Base-by-base conservation (phyloP, 2,888 invertebrate species). In the Dicyrtoma fusca region DNA sequence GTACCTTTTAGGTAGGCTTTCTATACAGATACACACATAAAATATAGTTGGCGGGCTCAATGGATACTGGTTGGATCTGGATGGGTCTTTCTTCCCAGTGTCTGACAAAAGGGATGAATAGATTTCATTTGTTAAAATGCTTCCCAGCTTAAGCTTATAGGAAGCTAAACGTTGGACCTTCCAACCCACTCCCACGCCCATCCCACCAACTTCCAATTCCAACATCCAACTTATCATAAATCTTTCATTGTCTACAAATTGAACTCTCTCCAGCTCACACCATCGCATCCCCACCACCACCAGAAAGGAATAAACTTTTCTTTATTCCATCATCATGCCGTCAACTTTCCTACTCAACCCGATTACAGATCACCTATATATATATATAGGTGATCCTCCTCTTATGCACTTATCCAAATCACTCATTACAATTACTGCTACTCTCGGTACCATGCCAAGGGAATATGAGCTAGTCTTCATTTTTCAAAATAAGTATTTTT, bases 191-290 rank as follows among this genome's bases (percentile, higher is more conserved):
- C 34, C 34, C 34, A 34, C 34, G 49, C 49, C 17, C 49, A 49
- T 49, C 17, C 49, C 23, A 13, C 61, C 34, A 42, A 61, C 42
- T 42, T 44, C 25, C 34, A 34, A 34, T 34, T 34, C 34, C 34
- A 34, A 34, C 34, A 34, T 55, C 66, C 51, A 51, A 68, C 66
- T 68, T 68, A 68, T 68, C 66, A 68, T 68, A 68, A 68, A 68
- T 68, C 66, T 55, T 68, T 65, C 49, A 45, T 47, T 65, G 42
- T 42, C 63, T 59, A 25, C 45, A 47, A 21, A 63, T 47, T 63
- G 19, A 63, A 44, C 17, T 44, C 21, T 23, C 17, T 63, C 47
- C 21, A 34, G 14, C 25, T 61, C 61, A 19, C 34, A 23, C n/a
- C 47, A 17, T 23, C 45, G 2, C 14, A 42, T 42, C 21, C 63